Conservation (phyloP, 2,113 vertebrate genomes). For the Saccopteryx leptura region DNA sequence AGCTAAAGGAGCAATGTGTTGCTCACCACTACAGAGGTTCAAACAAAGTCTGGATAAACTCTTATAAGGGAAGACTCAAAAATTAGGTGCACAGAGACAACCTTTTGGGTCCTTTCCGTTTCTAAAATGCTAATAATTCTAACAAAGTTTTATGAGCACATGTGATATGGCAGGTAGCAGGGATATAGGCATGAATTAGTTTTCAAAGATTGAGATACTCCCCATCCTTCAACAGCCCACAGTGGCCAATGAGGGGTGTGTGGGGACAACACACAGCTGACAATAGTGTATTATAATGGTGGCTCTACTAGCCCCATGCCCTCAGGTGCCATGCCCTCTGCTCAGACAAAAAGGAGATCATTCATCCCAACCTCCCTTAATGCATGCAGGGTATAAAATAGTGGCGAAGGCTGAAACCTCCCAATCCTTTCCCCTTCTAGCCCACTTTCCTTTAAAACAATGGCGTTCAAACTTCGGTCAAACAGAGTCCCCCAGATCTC, state of each 20-base stretch:
- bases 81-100: neutral
- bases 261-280: neutral
- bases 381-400: neutral
- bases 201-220: neutral
- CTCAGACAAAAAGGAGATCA: neutral
- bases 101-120: neutral
- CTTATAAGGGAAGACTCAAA: neutral
- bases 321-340: neutral
- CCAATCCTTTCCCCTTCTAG: neutral
- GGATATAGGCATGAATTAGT: neutral
- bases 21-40: neutral
- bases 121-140: slow-evolving; percentile 23
- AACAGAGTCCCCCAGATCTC: neutral
- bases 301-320: neutral
- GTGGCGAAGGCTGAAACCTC: neutral
- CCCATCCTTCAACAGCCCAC: neutral
- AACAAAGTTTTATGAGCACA: neutral
- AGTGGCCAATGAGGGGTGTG: neutral
- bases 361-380: neutral
- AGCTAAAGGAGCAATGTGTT: neutral
- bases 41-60: slow-evolving; percentile 26
- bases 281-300: neutral
- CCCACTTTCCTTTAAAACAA: neutral
- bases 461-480: neutral
- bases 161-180: neutral